Base-by-base conservation (phyloP, 1,140 invertebrate species). In the Rhysida immarginata region DNA sequence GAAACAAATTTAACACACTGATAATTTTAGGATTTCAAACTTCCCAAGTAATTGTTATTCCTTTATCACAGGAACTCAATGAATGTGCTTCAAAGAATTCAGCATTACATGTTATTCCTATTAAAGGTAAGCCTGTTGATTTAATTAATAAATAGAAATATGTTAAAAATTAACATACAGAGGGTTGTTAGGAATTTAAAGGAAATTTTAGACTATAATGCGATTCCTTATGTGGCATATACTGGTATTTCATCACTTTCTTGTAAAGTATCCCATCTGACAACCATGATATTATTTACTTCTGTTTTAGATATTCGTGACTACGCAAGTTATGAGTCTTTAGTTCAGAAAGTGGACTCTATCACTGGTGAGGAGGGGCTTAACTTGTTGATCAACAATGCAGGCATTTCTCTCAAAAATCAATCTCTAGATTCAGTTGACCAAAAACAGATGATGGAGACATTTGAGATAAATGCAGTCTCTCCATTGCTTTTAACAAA, bases 321-420 rank as follows among this genome's bases (percentile, higher is more conserved):
- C 50, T 61, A 60, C 55, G 48, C 23, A 27, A 53, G 45, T 26
- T 62, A 61, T 48, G 27, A 35, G 8, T 24, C 27, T n/a, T 11
- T 60, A 11, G 58, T 55, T 53, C 16, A 46, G 51, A 13, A 56
- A 21, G 58, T 64, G 2, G 27, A 56, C 23, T 35, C 61, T 61
- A 75, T 57, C 41, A 76, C 86, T 1, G 77, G 80, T 48, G 73
- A 78, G 13, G 64, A 74, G 49, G 87, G 87, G 2, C 69, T 93
- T 0, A 89, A 90, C 69, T 73, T 91, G 21, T 71, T 94, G 0
- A 80, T 92, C 43, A 93, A 92, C 65, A 93, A 90, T 75, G 88
- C 88, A 42, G 88, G 85, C 16, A 71, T 85, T 23, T 75, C 80
- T 1, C 77, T 81, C 1, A 85, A 83, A n/a, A n/a, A n/a, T n/a